phyloP scores from a whole-genome alignment of 2,888 invertebrate genomes.

The Spicauda simplicius region DNA sequence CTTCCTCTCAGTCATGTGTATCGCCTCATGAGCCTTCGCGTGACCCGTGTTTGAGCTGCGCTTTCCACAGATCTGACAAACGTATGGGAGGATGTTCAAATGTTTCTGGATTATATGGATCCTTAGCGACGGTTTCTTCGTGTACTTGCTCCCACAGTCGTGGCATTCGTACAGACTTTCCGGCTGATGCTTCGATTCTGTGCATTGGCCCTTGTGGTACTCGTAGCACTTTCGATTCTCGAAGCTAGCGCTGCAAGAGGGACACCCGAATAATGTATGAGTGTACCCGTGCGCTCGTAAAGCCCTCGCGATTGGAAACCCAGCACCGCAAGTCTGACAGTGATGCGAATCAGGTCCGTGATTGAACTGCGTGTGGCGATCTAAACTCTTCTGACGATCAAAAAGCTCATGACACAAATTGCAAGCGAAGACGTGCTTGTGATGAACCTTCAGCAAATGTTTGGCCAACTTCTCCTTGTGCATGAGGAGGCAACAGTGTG shows the following conservation, averaged over 20 bases:
- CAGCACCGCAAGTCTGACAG: conserved; percentile 61
- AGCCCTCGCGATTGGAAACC: conserved; percentile 59
- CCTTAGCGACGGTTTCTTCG: conserved; percentile 66
- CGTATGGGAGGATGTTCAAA: conserved; percentile 63
- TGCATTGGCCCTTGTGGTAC: conserved; percentile 60
- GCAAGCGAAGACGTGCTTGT: conserved; percentile 49
- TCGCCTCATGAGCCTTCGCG: conserved; percentile 60
- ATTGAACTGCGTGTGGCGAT: conserved; percentile 47
- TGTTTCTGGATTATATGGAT: conserved; percentile 74
- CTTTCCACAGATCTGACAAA: conserved; percentile 68
- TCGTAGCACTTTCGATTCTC: conserved; percentile 67
- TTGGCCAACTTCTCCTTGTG: conserved; percentile 52
- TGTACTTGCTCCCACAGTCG: conserved; percentile 63
- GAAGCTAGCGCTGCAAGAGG: conserved; percentile 57
- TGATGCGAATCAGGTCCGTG: conserved; percentile 49
- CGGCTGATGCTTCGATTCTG: conserved; percentile 19
- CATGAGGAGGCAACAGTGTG: conserved; percentile 54
- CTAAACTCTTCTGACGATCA: conserved; percentile 42
- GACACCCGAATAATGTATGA: conserved; percentile 65
- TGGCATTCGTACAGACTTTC: conserved; percentile 57
- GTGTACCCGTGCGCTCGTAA: conserved; percentile 62
- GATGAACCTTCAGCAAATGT: conserved; percentile 57
- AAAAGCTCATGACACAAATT: conserved; percentile 58
- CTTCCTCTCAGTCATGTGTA: conserved; percentile 59
- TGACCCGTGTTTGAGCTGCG: conserved; percentile 67